These are phyloP conservation scores for Crocidura indochinensis DNA, from an alignment of 2,797 vertebrate species.

Conservation along the genomic window DNA sequence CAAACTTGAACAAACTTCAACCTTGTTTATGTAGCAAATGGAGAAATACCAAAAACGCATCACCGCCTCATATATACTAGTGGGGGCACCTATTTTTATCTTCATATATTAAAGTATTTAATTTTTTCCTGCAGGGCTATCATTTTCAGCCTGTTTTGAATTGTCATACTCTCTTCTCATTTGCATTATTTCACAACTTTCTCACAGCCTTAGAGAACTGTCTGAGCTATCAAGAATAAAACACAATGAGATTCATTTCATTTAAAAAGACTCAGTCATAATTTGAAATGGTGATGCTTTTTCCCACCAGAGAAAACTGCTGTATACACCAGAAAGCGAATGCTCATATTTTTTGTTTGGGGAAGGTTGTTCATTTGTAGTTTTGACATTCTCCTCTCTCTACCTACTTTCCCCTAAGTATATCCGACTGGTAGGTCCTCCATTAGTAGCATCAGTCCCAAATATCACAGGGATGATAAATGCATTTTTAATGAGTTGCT, in stretches of 20 bases:
- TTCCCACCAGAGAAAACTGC: background rate
- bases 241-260: constrained; percentile 13
- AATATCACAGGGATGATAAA: background rate
- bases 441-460: background rate
- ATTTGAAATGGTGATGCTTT: constrained; percentile 41
- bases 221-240: constrained; percentile 25
- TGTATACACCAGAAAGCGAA: background rate
- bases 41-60: background rate
- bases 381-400: background rate
- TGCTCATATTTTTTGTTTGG: constrained; percentile 9
- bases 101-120: constrained; percentile 61
- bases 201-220: constrained; percentile 33
- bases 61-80: constrained; percentile 9
- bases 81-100: constrained; percentile 57
- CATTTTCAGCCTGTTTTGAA: constrained; percentile 65
- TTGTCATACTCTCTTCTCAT: constrained; percentile 19
- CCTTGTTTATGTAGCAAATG: constrained; percentile 34
- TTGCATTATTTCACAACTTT: constrained; percentile 60
- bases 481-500: background rate
- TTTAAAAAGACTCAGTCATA: constrained; percentile 39
- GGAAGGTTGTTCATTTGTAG: background rate
- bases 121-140: constrained; percentile 29
- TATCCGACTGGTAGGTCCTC: too few species aligned
- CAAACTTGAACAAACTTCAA: constrained; percentile 11
- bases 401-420: background rate